Evolutionary conservation across 2,797 vertebrate species (phyloP), one percentile per base, ranked within the genome.

Genomic region (Falco biarmicus): DNA sequence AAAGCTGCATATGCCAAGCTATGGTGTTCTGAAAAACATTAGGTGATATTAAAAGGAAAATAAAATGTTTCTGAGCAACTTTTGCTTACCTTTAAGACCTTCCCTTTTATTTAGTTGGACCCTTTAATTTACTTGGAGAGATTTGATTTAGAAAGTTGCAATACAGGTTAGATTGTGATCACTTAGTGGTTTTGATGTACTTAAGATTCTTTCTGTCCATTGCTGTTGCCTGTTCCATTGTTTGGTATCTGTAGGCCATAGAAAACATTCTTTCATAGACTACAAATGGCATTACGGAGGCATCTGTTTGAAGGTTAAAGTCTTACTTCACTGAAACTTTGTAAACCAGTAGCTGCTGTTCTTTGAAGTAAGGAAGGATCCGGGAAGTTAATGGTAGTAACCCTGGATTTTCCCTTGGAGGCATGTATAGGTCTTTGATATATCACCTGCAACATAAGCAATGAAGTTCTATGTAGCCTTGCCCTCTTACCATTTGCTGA

Each of bases 381-480:
- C 5, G 5, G 25, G 6, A 47, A 66, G 15, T 79, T 22, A 6
- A 2, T 84, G 13, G 3, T 34, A 31, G 63, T 15, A 65, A 24
- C 10, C 17, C 6, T 66, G 10, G 21, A 6, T 53, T 80, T 80
- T 94, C 34, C 13, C 17, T 83, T 21, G 15, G 11, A 32, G 34
- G 13, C 22, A 12, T 0, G 0, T 26, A 5, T 5, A 28, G 10
- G 7, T 43, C 34, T 87, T 63, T 43, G 28, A 31, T 64, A 9
- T 3, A 29, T 43, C 4, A 25, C 31, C 24, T 71, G 14, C 50
- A 78, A 29, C 18, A 2, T 22, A 17, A 78, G 34, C 37, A 70
- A 10, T 53, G 56, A 24, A 4, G 0, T 41, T 53, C n/a, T 57
- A 0, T 37, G 6, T 34, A 3, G 37, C 31, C 15, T 51, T 32